Evolutionary conservation across 2,888 invertebrate species (phyloP).

Genomic region (Andrena flavipes): DNA sequence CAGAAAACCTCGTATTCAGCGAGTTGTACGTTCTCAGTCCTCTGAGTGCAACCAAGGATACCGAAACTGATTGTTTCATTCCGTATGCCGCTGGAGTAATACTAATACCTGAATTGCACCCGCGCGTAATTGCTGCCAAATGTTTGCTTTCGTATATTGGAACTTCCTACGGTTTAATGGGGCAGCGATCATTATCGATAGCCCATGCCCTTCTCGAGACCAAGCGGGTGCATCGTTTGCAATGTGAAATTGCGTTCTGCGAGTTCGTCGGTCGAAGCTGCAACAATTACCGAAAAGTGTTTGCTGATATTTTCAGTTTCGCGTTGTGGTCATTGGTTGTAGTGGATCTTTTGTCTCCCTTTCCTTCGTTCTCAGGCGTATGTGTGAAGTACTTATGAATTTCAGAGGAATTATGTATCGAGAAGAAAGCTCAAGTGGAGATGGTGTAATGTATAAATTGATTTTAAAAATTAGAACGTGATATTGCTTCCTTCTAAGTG

Average conservation of each 20-base stretch:
- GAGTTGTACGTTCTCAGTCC: constrained; percentile 6
- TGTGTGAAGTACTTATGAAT: too few relatives aligned
- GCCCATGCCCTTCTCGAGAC: constrained; percentile 18
- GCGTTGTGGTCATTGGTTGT: background rate
- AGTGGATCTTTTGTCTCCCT: too few relatives aligned
- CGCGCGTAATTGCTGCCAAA: constrained; percentile 63
- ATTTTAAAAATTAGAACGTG: too few relatives aligned
- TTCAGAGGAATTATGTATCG: too few relatives aligned
- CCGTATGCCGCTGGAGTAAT: constrained; percentile 58
- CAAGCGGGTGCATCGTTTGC: constrained; percentile 26
- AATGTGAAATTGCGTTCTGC: constrained; percentile 11
- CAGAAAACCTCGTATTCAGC: too few relatives aligned
- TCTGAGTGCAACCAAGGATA: constrained; percentile 14
- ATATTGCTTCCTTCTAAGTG: too few relatives aligned
- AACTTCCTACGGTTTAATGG: constrained; percentile 47
- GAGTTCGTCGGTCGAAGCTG: background rate
- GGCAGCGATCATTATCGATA: constrained; percentile 45
- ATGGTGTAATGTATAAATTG: too few relatives aligned
- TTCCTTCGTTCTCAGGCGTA: too few relatives aligned
- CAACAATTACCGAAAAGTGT: constrained; percentile 17
- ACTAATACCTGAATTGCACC: constrained; percentile 53
- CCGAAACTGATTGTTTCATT: constrained; percentile 62
- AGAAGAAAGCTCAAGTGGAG: too few relatives aligned
- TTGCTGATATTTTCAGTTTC: constrained; percentile 12
- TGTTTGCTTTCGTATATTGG: constrained; percentile 60